phyloP scores from a whole-genome alignment of 2,113 vertebrate species.

The Patagioenas fasciata region DNA sequence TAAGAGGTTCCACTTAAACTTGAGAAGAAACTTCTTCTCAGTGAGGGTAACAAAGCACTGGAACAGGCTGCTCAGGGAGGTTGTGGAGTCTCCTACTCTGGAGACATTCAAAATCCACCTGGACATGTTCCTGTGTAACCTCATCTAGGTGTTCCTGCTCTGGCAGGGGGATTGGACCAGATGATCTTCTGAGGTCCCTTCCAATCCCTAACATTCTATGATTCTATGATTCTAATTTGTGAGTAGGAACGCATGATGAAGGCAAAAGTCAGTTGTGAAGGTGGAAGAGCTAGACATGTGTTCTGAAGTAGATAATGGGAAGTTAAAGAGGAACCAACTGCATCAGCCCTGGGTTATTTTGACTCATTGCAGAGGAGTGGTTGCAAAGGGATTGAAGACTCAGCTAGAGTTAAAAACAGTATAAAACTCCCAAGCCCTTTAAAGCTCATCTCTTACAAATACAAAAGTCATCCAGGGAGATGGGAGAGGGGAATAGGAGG shows the following conservation, averaged over 20 bases:
- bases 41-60: too few species aligned
- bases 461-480: neutral
- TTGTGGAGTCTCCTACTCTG: too few species aligned
- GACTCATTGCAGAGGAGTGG: neutral
- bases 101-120: too few species aligned
- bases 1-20: too few species aligned
- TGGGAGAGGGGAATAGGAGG: rapidly evolving
- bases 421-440: neutral
- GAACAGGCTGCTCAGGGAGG: too few species aligned
- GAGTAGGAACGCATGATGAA: neutral
- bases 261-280: neutral
- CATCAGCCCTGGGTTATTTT: neutral
- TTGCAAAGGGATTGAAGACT: neutral
- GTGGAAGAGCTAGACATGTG: neutral
- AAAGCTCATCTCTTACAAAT: neutral
- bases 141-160: too few species aligned
- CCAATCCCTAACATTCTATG: too few species aligned
- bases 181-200: too few species aligned
- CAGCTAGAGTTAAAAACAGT: neutral
- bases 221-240: neutral
- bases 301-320: neutral
- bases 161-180: too few species aligned
- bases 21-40: too few species aligned
- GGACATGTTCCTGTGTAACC: too few species aligned
- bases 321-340: neutral